A percentile compares a stretch with the other conserved stretches of the same genome.
Evolutionary conservation across 2,888 invertebrate species (phyloP).

Genomic region (Megamerina dolium): DNA sequence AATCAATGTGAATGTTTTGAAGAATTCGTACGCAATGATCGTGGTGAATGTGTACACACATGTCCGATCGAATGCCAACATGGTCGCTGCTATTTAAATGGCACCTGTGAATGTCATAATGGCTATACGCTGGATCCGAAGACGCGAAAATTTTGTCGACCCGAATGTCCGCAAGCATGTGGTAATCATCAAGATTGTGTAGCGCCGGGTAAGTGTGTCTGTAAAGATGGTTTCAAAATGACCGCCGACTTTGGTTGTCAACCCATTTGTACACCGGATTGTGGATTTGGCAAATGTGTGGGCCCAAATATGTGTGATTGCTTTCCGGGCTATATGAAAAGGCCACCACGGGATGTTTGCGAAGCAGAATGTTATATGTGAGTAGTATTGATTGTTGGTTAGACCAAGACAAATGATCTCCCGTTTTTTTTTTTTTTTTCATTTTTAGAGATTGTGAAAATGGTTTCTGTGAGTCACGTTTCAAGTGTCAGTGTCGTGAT

Average conservation of each 20-base stretch:
- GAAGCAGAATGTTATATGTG: constrained; percentile 43
- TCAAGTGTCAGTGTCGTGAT: constrained; percentile 41
- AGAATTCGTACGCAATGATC: constrained; percentile 39
- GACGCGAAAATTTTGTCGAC: constrained; percentile 42
- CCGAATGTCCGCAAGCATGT: constrained; percentile 44
- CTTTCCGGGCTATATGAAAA: constrained; percentile 48
- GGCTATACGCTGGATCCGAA: constrained; percentile 36
- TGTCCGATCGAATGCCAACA: constrained; percentile 65
- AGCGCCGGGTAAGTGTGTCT: constrained; percentile 34
- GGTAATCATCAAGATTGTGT: constrained; percentile 38
- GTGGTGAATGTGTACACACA: constrained; percentile 56
- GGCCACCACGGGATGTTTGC: constrained; percentile 37
- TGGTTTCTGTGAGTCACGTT: constrained; percentile 51
- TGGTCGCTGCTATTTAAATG: constrained; percentile 57
- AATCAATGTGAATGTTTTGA: constrained; percentile 42
- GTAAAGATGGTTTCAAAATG: constrained; percentile 35
- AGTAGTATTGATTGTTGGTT: constrained; percentile 16
- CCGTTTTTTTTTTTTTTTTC: background rate
- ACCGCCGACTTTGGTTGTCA: constrained; percentile 38
- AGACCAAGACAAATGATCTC: too few species aligned
- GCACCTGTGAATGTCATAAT: constrained; percentile 57
- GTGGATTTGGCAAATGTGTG: constrained; percentile 41
- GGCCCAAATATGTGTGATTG: constrained; percentile 42
- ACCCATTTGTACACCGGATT: constrained; percentile 42
- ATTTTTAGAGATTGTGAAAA: constrained; percentile 45